phyloP scores from a whole-genome alignment of 2,888 invertebrate genomes.

The Aphodius sticticus region DNA sequence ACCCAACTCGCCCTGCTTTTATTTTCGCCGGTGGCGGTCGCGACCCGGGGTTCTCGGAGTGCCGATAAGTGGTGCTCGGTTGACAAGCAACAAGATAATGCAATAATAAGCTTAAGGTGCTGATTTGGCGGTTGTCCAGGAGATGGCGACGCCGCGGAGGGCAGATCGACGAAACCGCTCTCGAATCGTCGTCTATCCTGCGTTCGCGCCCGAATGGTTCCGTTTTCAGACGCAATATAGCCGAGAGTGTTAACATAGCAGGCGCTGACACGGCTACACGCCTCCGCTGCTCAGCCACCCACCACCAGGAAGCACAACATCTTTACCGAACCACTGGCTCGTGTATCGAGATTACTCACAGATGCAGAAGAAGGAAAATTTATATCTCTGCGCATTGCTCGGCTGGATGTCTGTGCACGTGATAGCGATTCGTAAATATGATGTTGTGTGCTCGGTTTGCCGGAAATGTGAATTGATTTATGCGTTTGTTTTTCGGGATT shows the following conservation, averaged over 20 bases:
- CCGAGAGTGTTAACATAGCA: neutral
- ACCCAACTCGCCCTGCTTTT: neutral
- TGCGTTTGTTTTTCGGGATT: neutral
- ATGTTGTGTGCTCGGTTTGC: neutral
- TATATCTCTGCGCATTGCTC: neutral
- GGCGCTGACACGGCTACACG: neutral
- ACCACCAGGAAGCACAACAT: constrained; percentile 8
- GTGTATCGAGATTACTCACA: neutral
- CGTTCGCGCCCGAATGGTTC: constrained; percentile 12
- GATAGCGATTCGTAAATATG: neutral
- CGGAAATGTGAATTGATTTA: neutral
- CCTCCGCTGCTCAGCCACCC: no score
- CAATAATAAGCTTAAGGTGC: constrained; percentile 39
- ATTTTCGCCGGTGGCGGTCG: neutral
- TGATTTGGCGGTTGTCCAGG: constrained; percentile 34
- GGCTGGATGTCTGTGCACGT: neutral
- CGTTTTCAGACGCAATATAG: constrained; percentile 18
- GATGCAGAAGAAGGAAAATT: neutral
- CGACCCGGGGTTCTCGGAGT: neutral
- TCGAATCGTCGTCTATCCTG: neutral
- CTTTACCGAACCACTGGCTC: constrained; percentile 13
- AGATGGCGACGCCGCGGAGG: constrained; percentile 5
- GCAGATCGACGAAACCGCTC: neutral
- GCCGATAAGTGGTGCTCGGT: constrained; percentile 22
- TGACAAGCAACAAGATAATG: constrained; percentile 37